A percentile compares a stretch with the other conserved stretches of the same genome.
These are phyloP conservation scores for Synanceia verrucosa DNA, from an alignment of 2,797 vertebrate genomes.

Conservation along the genomic window DNA sequence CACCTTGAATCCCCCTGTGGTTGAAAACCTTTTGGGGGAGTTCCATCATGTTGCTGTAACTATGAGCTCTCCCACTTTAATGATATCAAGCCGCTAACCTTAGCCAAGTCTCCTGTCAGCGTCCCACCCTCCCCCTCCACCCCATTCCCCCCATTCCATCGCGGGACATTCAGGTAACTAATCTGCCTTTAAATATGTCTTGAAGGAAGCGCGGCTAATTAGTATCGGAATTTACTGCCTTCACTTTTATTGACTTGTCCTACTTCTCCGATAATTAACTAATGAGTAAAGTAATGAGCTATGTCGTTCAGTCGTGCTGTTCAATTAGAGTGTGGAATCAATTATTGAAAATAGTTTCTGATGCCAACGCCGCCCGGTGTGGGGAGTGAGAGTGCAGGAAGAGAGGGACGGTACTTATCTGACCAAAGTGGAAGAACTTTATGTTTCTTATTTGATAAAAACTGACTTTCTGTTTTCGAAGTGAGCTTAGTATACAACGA, in stretches of 20 bases:
- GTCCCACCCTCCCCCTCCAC: slow-evolving; percentile 70
- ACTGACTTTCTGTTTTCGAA: not conserved
- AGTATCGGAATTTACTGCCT: slow-evolving; percentile 99
- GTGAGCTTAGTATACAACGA: not conserved
- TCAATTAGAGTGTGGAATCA: slow-evolving; percentile 99
- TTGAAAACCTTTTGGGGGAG: slow-evolving; percentile 29
- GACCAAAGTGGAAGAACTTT: slow-evolving; percentile 42
- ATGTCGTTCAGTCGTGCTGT: slow-evolving; percentile 99
- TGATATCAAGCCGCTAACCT: slow-evolving; percentile 77
- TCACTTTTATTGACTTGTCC: slow-evolving; percentile 99
- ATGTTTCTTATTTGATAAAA: slow-evolving; percentile 1
- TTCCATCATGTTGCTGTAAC: slow-evolving; percentile 64
- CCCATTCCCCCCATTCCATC: slow-evolving; percentile 80
- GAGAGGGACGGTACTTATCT: slow-evolving; percentile 57
- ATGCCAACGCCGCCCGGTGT: slow-evolving; percentile 80
- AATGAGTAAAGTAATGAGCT: slow-evolving; percentile 99
- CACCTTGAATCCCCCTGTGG: slow-evolving; percentile 28
- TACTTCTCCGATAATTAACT: slow-evolving; percentile 99
- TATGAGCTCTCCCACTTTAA: slow-evolving; percentile 74
- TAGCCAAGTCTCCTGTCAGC: slow-evolving; percentile 74
- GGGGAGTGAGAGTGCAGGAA: slow-evolving; percentile 43
- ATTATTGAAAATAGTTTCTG: slow-evolving; percentile 99
- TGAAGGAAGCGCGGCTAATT: slow-evolving; percentile 99
- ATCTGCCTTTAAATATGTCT: slow-evolving; percentile 99
- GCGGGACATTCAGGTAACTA: slow-evolving; percentile 97